Percentiles rank a stretch among this genome's conserved stretches.
These are phyloP conservation scores for Callitettix versicolor DNA, from an alignment of 1,140 invertebrate species.

Conservation along the genomic window DNA sequence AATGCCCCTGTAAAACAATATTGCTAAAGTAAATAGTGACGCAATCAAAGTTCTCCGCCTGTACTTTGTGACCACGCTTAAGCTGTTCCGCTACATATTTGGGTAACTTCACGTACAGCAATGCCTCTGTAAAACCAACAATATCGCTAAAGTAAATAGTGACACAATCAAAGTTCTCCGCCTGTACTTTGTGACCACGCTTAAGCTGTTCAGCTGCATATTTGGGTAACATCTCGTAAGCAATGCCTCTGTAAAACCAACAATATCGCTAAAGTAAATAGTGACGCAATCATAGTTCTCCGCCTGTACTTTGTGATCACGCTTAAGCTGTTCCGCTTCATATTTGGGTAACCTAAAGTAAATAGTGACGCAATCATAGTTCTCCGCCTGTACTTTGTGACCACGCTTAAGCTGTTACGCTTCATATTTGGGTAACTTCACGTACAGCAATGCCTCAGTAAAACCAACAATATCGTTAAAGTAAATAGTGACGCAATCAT, in stretches of 20 bases:
- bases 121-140: slow-evolving; percentile 80
- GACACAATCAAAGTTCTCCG: slow-evolving; percentile 78
- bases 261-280: slow-evolving; percentile 92
- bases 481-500: slow-evolving; percentile 82
- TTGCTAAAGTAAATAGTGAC: no score
- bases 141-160: slow-evolving; percentile 94
- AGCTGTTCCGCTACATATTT: no score
- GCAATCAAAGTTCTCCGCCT: no score
- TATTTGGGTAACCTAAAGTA: no score
- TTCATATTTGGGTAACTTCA: slow-evolving; percentile 89
- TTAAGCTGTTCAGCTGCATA: slow-evolving; percentile 87
- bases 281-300: slow-evolving; percentile 82
- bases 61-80: no score
- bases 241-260: slow-evolving; percentile 84
- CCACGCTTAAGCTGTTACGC: slow-evolving; percentile 80
- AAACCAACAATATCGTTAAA: slow-evolving; percentile 94
- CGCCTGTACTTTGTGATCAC: slow-evolving; percentile 76
- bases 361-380: slow-evolving; percentile 80
- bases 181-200: slow-evolving; percentile 74
- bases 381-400: slow-evolving; percentile 75
- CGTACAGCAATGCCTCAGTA: slow-evolving; percentile 76
- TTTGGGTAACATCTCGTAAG: slow-evolving; percentile 90
- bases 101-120: no score
- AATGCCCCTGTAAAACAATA: no score
- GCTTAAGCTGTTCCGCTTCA: slow-evolving; percentile 84